Evolutionary conservation across 2,797 vertebrate species (phyloP), one percentile per base, ranked within the genome.

Genomic region (Lepilemur septentrionalis): DNA sequence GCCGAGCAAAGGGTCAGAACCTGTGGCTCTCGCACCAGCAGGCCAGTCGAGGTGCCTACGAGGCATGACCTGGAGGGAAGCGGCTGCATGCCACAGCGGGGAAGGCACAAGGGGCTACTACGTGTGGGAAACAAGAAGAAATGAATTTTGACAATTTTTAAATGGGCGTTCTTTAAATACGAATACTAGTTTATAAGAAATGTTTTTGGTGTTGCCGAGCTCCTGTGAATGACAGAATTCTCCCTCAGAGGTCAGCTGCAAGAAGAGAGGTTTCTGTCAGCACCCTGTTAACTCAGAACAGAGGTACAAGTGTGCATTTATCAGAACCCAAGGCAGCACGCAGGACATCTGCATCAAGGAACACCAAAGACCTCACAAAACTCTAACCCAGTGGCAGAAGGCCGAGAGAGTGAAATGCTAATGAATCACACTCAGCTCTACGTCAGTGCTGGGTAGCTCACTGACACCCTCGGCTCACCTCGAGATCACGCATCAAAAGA

Each of bases 221-320:
- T 84, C 92, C 89, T 11, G 72, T 96, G 97, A 97, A 85, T 96
- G 97, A 97, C 92, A 93, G 91, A 65, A 88, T 79, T 70, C 91
- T 94, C 75, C 4, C 88, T 95, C 85, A 63, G 70, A 89, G 95
- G 55, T 86, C 86, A 46, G 87, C 61, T 41, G 32, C 14, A 30
- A 15, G 38, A 17, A 28, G n/a, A 59, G n/a, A 1, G 4, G 63
- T 79, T 76, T 91, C 76, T 2, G 63, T 50, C 7, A 57, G 95
- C 91, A 72, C 91, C 57, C 88, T 81, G 41, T 38, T 38, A 73
- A 92, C 83, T 94, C 43, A 32, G 50, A 50, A 50, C 59, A 89
- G 73, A 86, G 94, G 90, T 65, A 86, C 83, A 69, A 48, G 87
- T 85, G 86, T 83, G 91, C 84, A 86, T 76, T 69, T 88, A 93